Percentiles rank a stretch among this genome's conserved stretches.
These are phyloP conservation scores for Calameuta filiformis DNA, from an alignment of 2,888 invertebrate genomes.

Conservation along the genomic window DNA sequence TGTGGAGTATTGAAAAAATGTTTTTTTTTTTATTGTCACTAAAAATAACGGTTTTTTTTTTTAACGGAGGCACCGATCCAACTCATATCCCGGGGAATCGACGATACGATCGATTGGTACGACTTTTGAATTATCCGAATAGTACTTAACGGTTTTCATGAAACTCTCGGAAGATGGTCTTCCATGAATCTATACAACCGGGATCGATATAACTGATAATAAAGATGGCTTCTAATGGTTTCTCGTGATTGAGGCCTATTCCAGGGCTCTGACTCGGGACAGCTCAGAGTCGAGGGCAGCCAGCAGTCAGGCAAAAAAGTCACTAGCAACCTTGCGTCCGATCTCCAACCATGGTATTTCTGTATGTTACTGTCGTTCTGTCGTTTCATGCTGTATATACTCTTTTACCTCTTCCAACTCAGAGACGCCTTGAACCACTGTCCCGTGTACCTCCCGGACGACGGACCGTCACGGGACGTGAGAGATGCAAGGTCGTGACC, in stretches of 20 bases:
- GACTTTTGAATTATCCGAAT: not conserved
- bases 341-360: not conserved
- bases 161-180: not conserved
- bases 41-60: no score
- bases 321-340: not conserved
- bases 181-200: not conserved
- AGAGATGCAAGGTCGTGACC: conserved; percentile 5
- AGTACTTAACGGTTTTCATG: not conserved
- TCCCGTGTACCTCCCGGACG: not conserved
- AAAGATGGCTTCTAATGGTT: conserved; percentile 29
- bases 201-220: conserved; percentile 23
- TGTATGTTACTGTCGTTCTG: not conserved
- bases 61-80: not conserved
- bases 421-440: not conserved
- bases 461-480: not conserved
- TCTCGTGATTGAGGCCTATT: conserved; percentile 23
- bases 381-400: not conserved
- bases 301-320: not conserved
- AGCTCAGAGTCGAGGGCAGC: not conserved
- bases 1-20: not conserved
- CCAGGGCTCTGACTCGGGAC: conserved; percentile 13
- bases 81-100: not conserved
- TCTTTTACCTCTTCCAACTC: not conserved
- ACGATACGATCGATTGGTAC: not conserved
- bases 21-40: not conserved